These are phyloP conservation scores for Rhagonycha fulva DNA, from an alignment of 2,888 invertebrate species.

Conservation along the genomic window DNA sequence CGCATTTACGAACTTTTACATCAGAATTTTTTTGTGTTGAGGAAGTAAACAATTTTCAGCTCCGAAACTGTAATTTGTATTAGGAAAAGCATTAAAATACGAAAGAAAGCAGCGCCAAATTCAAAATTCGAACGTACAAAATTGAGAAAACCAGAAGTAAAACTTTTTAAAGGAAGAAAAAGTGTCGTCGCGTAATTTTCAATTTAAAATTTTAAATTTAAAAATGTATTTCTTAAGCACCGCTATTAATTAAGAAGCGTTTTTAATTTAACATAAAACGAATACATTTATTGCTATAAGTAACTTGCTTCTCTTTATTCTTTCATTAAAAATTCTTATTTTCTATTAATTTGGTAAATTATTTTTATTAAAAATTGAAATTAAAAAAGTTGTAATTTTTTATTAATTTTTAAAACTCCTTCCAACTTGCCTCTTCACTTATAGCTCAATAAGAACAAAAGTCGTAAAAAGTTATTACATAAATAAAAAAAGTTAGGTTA, in stretches of 20 bases:
- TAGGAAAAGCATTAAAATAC: neutral
- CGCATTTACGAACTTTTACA: neutral
- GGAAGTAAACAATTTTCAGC: neutral
- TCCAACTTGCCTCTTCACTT: neutral
- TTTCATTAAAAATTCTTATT: neutral
- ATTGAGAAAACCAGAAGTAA: too few species aligned
- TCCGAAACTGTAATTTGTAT: neutral
- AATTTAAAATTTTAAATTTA: neutral
- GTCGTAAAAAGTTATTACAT: neutral
- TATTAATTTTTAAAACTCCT: neutral
- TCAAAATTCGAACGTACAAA: neutral
- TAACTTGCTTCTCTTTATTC: neutral
- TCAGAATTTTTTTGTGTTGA: neutral
- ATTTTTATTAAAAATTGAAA: neutral
- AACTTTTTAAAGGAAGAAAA: neutral
- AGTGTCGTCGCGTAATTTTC: neutral
- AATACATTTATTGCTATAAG: neutral
- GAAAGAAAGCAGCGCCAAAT: neutral
- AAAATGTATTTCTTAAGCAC: neutral
- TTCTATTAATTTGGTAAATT: neutral
- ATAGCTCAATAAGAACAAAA: neutral
- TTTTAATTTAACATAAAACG: neutral
- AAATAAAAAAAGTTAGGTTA: constrained; percentile 15
- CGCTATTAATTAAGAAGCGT: neutral
- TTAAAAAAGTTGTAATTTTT: neutral